A percentile compares a stretch with the other conserved stretches of the same genome.
Evolutionary conservation across 2,797 vertebrate species (phyloP).

Genomic region (Siniperca obscura): DNA sequence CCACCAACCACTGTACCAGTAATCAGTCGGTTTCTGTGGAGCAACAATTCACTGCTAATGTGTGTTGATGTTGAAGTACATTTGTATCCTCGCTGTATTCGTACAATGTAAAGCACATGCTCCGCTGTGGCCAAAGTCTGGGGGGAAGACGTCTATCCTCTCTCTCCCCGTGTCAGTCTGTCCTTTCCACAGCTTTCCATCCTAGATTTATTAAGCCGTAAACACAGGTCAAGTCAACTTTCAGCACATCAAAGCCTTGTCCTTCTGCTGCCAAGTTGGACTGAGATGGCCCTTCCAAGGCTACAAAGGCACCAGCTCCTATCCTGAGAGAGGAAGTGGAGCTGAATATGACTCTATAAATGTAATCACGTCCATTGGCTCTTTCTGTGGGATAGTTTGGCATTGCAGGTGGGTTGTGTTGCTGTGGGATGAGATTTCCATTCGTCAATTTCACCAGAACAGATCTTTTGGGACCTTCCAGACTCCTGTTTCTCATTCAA

Average conservation of each 20-base stretch:
- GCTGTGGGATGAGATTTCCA: constrained; percentile 74
- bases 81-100: constrained; percentile 19
- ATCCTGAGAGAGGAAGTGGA: constrained; percentile 70
- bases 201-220: constrained; percentile 74
- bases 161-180: constrained; percentile 41
- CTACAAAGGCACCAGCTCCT: constrained; percentile 60
- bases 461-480: constrained; percentile 54
- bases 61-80: not conserved
- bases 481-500: constrained; percentile 55
- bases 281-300: constrained; percentile 42
- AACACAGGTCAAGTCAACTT: constrained; percentile 75
- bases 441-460: constrained; percentile 65
- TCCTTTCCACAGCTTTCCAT: constrained; percentile 62
- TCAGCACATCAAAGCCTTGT: constrained; percentile 65
- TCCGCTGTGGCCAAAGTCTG: constrained; percentile 20
- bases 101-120: constrained; percentile 54
- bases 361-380: constrained; percentile 70
- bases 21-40: not conserved
- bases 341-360: constrained; percentile 71
- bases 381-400: constrained; percentile 61
- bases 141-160: constrained; percentile 41
- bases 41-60: constrained; percentile 10
- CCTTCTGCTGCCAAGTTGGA: constrained; percentile 66
- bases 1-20: constrained; percentile 8
- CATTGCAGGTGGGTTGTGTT: constrained; percentile 54